Base-by-base conservation (phyloP, 2,113 vertebrate species). In the Phoxinus phoxinus region DNA sequence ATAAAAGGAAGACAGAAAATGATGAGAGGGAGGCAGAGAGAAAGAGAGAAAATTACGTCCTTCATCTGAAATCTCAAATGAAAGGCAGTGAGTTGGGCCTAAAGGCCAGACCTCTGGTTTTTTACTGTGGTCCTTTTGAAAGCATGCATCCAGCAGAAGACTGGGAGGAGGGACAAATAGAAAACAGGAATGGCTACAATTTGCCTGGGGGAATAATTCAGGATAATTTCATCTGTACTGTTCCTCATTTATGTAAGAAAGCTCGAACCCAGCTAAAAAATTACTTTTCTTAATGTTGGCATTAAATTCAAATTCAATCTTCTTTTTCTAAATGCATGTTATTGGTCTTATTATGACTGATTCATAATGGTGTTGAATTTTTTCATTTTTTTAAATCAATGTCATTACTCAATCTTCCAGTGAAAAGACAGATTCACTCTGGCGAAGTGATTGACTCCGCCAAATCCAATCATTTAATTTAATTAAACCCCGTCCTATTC, bases 41-140 rank as follows among this genome's bases (percentile, higher is more conserved):
- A 78, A 61, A 84, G 80, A 72, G 71, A 85, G 75, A 65, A 13
- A 83, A 81, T 87, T 86, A 83, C 78, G 87, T 89, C 91, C 91
- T 91, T 93, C 91, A 92, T 91, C 91, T 91, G 87, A 86, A 89
- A 84, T 87, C 53, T 87, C 86, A 92, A 94, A 94, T 92, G 91
- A 92, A 91, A 94, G 90, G 90, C 91, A 91, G 89, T 87, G 87
- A 83, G 12, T 84, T 88, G 74, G 81, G 56, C 87, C 85, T 9
- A 87, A 88, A 75, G 89, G 89, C 90, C 46, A 91, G 89, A 86
- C 90, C 92, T 92, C 92, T 90, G 91, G 92, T 94, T 93, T 91
- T 41, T 90, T 89, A 92, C 88, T 93, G 93, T 89, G 92, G 93
- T 94, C 86, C 86, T 87, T 95, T 94, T 94, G 92, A 93, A 93